Evolutionary conservation across 2,888 invertebrate species (phyloP), one percentile per base, ranked within the genome.

Genomic region (Cecidostiba fungosa): DNA sequence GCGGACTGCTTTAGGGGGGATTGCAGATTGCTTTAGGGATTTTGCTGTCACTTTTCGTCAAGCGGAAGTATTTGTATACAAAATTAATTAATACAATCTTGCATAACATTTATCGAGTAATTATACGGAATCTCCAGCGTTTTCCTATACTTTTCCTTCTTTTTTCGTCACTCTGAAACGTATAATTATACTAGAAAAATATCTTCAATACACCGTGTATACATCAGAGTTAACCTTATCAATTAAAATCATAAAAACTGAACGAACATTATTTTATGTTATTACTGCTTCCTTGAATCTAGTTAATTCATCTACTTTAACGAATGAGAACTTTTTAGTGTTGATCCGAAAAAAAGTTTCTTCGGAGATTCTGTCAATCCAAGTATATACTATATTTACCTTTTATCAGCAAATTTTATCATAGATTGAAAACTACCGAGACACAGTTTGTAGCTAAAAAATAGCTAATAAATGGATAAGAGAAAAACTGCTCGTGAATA

Each of bases 41-140:
- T 3, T 16, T n/a, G n/a, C n/a, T 54, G 16, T 16, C 54, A 6
- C 16, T n/a, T n/a, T 12, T 5, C n/a, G 59, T 62, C 50, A 23
- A 76, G 29, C 32, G 39, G 26, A 54, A 32, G 32, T 23, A 23
- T 59, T 72, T 77, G 12, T 70, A 76, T 19, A 66, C 73, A 8
- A 26, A 26, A 29, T 26, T 50, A 47, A 76, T 76, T 16, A 47
- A 32, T 36, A n/a, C 36, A 70, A 1, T 39, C 2, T 47, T 10
- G 14, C 3, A 29, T 66, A 66, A 66, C 10, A 66, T 66, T 29
- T 66, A 29, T 26, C n/a, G n/a, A n/a, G 16, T 54, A 54, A 43
- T 43, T 43, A 54, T 54, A 6, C 54, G 19, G 54, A 16, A 19
- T 54, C 54, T 16, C 16, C 10, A 26, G 23, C 8, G 66, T 66